Evolutionary conservation across 2,888 invertebrate genomes (phyloP), one percentile per base, ranked within the genome.

Genomic region (Leptothorax acervorum): DNA sequence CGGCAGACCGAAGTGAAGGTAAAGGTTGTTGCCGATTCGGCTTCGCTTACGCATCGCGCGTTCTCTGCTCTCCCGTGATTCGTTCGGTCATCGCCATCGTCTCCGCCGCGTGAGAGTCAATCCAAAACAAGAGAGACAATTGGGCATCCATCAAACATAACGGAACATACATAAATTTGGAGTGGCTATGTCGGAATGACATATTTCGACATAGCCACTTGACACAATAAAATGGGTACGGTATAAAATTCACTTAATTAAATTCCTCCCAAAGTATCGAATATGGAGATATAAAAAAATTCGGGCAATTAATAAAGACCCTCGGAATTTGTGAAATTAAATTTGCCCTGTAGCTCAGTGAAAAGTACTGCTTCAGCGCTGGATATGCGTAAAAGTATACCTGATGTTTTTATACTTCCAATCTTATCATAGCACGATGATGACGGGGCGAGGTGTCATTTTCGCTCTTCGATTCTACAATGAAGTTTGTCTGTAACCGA

Each of bases 11-110:
- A 82, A 88, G 90, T 86, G 90, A 90, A 90, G 90, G 90, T 90
- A 90, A 90, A 90, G 90, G 90, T 90, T 90, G 88, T 88, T 90
- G 88, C 83, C 83, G 86, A 88, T 87, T 90, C 86, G 87, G 83
- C 83, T 65, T 82, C 84, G 90, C 88, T 87, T 85, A 85, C 86
- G 83, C 79, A 70, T 83, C 84, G 82, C 65, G 81, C 86, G 70
- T 84, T 82, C 73, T 82, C 74, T 53, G 74, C 55, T 73, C 74
- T 71, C 45, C 12, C 28, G 23, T 63, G 66, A 39, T 48, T 48
- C 62, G 42, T 60, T 28, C 70, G 60, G 74, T 79, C 86, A 23
- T 70, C 63, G 57, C 55, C 78, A 63, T 57, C 45, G 28, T 51
- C 35, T 82, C 75, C 18, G 39, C 31, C 51, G 18, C 63, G 53